Evolutionary conservation across 2,113 vertebrate genomes (phyloP).

Genomic region (Serinus canaria): DNA sequence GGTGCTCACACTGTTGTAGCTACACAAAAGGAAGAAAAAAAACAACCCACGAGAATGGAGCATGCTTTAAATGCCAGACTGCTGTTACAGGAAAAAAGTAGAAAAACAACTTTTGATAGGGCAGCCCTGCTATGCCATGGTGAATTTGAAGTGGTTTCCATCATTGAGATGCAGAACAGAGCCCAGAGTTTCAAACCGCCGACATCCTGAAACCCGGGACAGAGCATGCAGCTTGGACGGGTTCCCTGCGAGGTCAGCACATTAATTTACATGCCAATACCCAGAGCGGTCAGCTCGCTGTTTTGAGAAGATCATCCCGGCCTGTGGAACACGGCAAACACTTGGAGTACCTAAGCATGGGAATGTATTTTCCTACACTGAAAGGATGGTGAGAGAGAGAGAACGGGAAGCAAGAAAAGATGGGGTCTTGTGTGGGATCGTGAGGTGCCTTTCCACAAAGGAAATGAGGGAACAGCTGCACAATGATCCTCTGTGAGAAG

Average conservation of each 20-base stretch:
- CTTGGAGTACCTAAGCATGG: constrained; percentile 45
- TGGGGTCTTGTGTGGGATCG: neutral
- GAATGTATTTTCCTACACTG: constrained; percentile 40
- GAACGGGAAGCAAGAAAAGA: constrained; percentile 14
- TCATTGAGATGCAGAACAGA: constrained; percentile 54
- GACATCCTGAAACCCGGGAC: constrained; percentile 48
- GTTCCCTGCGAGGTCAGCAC: constrained; percentile 48
- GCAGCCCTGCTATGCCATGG: neutral
- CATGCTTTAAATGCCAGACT: neutral
- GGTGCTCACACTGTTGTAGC: neutral
- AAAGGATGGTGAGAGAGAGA: constrained; percentile 24
- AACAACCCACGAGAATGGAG: neutral
- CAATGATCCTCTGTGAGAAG: neutral
- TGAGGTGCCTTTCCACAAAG: neutral
- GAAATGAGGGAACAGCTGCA: neutral
- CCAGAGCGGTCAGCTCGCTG: neutral
- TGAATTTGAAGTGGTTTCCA: constrained; percentile 52
- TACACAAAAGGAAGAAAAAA: neutral
- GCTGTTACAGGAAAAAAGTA: neutral
- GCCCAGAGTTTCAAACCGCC: neutral
- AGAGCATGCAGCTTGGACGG: constrained; percentile 17
- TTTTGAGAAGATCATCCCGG: constrained; percentile 36
- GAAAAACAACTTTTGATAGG: constrained; percentile 36
- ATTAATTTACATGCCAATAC: constrained; percentile 68
- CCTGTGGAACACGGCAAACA: constrained; percentile 4